Conservation (phyloP, 1,140 invertebrate genomes). For the Ostrea denselamellosa region DNA sequence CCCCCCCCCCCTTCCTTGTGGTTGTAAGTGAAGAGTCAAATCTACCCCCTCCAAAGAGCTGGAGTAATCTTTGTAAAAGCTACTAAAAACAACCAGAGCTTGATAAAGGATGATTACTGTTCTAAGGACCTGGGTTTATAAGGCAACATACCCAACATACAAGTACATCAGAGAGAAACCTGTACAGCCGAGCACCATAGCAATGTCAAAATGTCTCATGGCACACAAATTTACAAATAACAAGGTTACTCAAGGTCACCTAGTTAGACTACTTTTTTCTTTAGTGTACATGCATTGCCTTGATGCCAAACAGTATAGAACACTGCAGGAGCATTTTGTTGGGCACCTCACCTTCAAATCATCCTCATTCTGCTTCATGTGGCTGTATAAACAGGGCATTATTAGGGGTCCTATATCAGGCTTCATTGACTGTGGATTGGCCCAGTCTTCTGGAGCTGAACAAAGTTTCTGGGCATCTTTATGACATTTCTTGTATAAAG, state of each 20-base stretch:
- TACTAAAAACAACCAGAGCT: neutral
- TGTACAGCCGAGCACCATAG: neutral
- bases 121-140: neutral
- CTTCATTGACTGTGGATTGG: constrained; percentile 83
- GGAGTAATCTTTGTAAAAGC: too few species aligned
- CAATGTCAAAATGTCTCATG: neutral
- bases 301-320: neutral
- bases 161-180: neutral
- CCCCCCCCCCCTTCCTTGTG: too few species aligned
- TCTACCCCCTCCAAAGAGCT: too few species aligned
- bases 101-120: neutral
- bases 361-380: constrained; percentile 83
- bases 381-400: constrained; percentile 93
- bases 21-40: too few species aligned
- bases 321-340: neutral
- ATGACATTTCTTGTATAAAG: constrained; percentile 92
- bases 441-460: constrained; percentile 89
- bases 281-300: neutral
- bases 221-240: too few species aligned
- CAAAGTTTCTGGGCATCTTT: constrained; percentile 91
- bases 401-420: constrained; percentile 88
- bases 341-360: neutral
- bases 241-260: too few species aligned
- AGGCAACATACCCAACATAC: neutral
- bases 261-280: neutral